Evolutionary conservation across 2,113 vertebrate species (phyloP), one percentile per base, ranked within the genome.

Genomic region (Melierax canorus): DNA sequence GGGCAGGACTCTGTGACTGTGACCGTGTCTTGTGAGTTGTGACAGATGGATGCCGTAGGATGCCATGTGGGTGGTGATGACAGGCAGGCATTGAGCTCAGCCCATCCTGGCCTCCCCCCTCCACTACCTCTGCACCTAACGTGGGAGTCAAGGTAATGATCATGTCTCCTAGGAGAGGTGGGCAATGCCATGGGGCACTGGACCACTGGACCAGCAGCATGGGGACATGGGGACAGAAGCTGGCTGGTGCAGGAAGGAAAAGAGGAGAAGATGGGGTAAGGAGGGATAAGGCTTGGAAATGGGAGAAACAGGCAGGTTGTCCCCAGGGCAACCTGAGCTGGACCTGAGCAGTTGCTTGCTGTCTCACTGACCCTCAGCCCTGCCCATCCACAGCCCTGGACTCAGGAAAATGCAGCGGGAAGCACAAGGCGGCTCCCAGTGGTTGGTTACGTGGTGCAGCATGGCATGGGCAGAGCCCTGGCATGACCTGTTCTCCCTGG

Each of bases 401-500:
- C 50, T 50, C 15, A 36, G 58, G 43, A 62, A 88, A 75, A 39
- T 0, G 12, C 83, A 64, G 26, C 1, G 2, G 29, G 53, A 91
- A 76, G 48, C n/a, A 73, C 22, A 34, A 38, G 39, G 53, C 24
- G 84, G 38, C 15, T 78, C 79, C 39, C 66, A 63, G 21, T 77
- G 38, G 27, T 78, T 10, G 34, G 4, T 64, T 88, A 45, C 0
- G 0, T 34, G 80, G 71, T 86, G 62, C 60, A 85, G 67, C 74
- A 67, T 30, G 56, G 75, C 36, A 51, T 38, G 41, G 53, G 50
- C 23, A 68, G 87, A 96, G 92, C 88, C 77, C 94, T 91, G 85
- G 79, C 87, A 86, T 90, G 72, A 84, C 59, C 83, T 98, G 78
- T 88, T 97, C 94, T 97, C 87, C 46, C 34, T 59, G 51, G 88